Percentiles rank a stretch among this genome's conserved stretches.
Evolutionary conservation across 2,113 vertebrate species (phyloP).

Genomic region (Psammodynastes pulverulentus): DNA sequence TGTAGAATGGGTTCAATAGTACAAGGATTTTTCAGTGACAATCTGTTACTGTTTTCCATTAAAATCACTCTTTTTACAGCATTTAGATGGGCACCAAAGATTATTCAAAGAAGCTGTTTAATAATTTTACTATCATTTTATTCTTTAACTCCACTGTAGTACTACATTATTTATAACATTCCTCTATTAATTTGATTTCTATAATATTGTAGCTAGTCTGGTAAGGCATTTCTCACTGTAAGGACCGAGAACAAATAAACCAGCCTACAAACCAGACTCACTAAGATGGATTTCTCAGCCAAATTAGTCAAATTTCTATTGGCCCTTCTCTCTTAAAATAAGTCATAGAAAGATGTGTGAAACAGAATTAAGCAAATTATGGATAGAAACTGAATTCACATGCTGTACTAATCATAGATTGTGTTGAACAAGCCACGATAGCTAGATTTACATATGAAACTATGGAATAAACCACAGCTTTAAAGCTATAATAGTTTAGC

Average conservation of each 20-base stretch:
- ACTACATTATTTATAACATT: background rate
- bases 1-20: background rate
- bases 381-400: background rate
- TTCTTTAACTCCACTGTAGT: background rate
- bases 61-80: background rate
- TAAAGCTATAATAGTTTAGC: background rate
- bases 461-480: background rate
- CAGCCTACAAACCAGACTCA: background rate
- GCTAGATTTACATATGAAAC: background rate
- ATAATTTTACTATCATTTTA: background rate
- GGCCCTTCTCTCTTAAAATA: background rate
- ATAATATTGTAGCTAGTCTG: background rate
- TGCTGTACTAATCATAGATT: background rate
- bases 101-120: background rate
- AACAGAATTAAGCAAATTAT: background rate
- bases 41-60: background rate
- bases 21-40: background rate
- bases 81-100: background rate
- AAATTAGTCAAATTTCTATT: background rate
- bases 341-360: background rate
- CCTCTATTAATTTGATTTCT: background rate
- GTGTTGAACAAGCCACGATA: background rate
- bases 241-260: background rate
- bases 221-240: background rate
- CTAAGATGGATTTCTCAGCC: background rate